Percentiles rank a stretch among this genome's conserved stretches.
Conservation (phyloP, 2,797 vertebrate species). For the Sebastiscus albofasciatus region DNA sequence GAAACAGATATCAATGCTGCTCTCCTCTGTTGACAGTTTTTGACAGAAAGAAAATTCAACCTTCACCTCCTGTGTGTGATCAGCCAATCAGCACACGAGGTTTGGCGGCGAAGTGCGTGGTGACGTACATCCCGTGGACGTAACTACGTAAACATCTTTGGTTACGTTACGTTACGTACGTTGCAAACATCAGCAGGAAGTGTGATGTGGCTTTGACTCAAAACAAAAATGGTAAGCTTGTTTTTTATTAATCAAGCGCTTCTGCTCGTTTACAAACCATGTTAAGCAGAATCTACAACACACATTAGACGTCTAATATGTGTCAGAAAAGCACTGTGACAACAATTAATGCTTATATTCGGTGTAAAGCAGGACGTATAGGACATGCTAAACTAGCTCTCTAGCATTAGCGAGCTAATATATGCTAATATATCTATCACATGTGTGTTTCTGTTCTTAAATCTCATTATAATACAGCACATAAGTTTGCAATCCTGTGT, state of each 20-base stretch:
- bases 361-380: neutral
- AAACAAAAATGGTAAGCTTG: slow-evolving; percentile 76
- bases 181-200: slow-evolving; percentile 57
- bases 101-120: neutral
- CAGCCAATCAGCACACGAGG: slow-evolving; percentile 56
- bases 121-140: slow-evolving; percentile 3
- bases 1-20: neutral
- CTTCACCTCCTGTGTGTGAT: neutral
- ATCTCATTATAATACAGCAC: accelerated
- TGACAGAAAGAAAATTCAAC: neutral
- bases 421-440: neutral
- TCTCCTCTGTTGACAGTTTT: neutral
- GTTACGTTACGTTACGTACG: slow-evolving; percentile 55
- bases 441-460: neutral
- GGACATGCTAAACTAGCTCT: slow-evolving; percentile 17
- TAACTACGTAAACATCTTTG: neutral
- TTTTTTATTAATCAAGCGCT: neutral
- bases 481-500: accelerated
- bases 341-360: neutral
- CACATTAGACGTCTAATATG: accelerated
- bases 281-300: neutral
- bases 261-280: accelerated
- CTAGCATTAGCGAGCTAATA: slow-evolving; percentile 28
- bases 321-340: neutral
- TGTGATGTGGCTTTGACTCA: slow-evolving; percentile 76